phyloP scores from a whole-genome alignment of 2,888 invertebrate species.

The Melanostoma mellinum region DNA sequence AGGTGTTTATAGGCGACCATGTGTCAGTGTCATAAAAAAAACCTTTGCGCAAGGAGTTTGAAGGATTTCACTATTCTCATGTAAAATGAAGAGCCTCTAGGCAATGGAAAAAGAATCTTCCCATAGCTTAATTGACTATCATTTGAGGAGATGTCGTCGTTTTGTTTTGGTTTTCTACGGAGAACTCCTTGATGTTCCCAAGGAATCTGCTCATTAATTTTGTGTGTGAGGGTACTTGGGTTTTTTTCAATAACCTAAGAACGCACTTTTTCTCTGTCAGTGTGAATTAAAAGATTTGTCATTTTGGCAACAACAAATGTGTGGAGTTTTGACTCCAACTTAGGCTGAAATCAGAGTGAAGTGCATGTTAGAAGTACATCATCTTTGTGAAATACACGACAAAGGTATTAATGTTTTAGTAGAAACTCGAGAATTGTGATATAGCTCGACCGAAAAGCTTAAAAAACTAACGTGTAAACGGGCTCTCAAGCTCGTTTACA shows the following conservation, averaged over 20 bases:
- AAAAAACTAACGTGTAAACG: no score
- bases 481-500: no score
- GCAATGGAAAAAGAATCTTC: conserved; percentile 3
- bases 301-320: no score
- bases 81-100: conserved; percentile 9
- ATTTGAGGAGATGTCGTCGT: not conserved
- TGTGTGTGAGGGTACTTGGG: not conserved
- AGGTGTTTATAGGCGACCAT: conserved; percentile 1
- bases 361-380: no score
- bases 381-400: no score
- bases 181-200: conserved; percentile 4
- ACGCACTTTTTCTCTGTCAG: not conserved
- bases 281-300: no score
- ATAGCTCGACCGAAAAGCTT: no score
- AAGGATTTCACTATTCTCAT: conserved; percentile 10
- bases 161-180: no score
- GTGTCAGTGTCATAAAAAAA: conserved; percentile 11
- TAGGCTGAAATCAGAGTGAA: no score
- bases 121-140: conserved; percentile 36
- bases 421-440: no score
- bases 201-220: conserved; percentile 10
- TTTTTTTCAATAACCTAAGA: not conserved
- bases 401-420: no score
- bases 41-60: not conserved
- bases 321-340: no score